Conservation (phyloP, 2,113 vertebrate species). For the Aspidoscelis tigris region DNA sequence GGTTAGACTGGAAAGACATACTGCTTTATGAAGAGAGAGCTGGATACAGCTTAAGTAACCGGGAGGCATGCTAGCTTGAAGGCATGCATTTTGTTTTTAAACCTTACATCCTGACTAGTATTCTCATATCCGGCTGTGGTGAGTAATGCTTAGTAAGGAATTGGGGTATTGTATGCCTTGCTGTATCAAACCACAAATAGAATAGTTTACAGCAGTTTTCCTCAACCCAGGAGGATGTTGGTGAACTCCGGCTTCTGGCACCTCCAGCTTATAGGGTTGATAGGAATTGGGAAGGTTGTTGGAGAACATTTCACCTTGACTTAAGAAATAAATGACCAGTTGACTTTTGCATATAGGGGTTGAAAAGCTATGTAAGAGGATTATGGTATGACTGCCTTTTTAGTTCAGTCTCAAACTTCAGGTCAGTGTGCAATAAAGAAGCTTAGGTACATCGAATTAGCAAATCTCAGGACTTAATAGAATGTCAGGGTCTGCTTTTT, state of each 20-base stretch:
- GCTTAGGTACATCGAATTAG: background rate
- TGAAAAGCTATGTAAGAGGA: background rate
- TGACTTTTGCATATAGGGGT: background rate
- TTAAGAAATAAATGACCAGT: background rate
- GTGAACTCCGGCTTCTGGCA: background rate
- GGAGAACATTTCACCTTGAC: background rate
- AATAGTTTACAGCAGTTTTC: background rate
- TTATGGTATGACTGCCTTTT: background rate
- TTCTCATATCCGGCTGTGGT: slow-evolving; percentile 14
- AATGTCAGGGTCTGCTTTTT: background rate
- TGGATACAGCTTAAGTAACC: slow-evolving; percentile 38
- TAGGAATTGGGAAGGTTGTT: background rate
- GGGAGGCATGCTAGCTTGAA: slow-evolving; percentile 41
- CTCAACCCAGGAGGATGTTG: no score
- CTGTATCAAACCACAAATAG: background rate
- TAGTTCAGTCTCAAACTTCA: background rate
- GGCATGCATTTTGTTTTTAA: slow-evolving; percentile 9
- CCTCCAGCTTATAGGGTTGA: background rate
- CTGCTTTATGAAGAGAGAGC: slow-evolving; percentile 52
- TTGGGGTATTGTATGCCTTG: background rate
- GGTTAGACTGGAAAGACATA: slow-evolving; percentile 52
- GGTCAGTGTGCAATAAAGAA: background rate
- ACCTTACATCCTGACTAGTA: slow-evolving; percentile 24
- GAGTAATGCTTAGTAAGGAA: slow-evolving; percentile 5
- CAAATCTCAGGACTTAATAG: background rate